These are phyloP conservation scores for Trachelus tabidus DNA, from an alignment of 2,888 invertebrate genomes.

Conservation along the genomic window DNA sequence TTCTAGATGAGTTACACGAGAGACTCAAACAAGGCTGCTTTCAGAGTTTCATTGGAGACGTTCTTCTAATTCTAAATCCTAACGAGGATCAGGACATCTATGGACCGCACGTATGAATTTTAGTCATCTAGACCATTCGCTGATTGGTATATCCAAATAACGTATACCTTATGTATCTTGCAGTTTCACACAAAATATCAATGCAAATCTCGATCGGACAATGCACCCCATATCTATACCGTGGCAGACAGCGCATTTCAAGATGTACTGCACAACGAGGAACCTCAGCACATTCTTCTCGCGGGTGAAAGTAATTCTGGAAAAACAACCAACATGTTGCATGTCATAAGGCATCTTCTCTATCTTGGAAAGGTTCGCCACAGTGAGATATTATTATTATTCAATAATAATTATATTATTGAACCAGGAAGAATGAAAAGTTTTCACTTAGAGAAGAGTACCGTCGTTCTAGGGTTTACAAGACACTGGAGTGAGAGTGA, in stretches of 20 bases:
- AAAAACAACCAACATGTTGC: conserved; percentile 86
- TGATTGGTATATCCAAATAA: not conserved
- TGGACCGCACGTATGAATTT: conserved; percentile 72
- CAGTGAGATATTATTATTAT: too few relatives aligned
- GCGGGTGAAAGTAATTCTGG: conserved; percentile 93
- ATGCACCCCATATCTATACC: conserved; percentile 90
- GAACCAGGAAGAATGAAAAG: not conserved
- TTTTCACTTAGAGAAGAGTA: not conserved
- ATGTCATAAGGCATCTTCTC: conserved; percentile 84
- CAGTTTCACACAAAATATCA: conserved; percentile 84
- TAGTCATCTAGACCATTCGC: not conserved
- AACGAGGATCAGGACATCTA: conserved; percentile 81
- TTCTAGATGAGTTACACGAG: conserved; percentile 77
- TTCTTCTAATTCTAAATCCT: conserved; percentile 82
- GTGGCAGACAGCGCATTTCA: conserved; percentile 92
- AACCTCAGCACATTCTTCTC: conserved; percentile 87
- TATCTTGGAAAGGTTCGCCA: conserved; percentile 77
- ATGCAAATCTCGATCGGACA: conserved; percentile 88
- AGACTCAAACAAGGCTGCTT: conserved; percentile 76
- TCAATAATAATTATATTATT: not conserved
- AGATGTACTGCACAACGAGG: conserved; percentile 88
- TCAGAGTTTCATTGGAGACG: conserved; percentile 85
- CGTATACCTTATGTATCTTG: conserved; percentile 43
- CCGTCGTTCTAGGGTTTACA: conserved; percentile 50
- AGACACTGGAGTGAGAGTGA: conserved; percentile 74